These are phyloP conservation scores for Amphiura filiformis DNA, from an alignment of 35 echinoderm and acorn worm genomes.

Conservation along the genomic window DNA sequence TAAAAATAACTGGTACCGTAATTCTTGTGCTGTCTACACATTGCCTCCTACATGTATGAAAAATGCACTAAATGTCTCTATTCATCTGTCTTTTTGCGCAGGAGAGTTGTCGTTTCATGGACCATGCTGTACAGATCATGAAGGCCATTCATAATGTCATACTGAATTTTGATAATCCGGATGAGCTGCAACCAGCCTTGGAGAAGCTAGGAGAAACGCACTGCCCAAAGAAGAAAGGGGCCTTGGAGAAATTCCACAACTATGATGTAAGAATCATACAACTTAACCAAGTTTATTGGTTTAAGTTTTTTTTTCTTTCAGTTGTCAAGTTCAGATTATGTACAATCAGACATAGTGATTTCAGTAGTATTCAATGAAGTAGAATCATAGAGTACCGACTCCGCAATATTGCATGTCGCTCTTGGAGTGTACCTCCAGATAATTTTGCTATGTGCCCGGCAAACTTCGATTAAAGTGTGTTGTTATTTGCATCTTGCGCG, in stretches of 20 bases:
- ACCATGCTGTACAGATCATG: slow-evolving; percentile 89
- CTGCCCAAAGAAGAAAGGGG: slow-evolving; percentile 62
- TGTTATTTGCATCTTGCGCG: no score
- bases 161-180: slow-evolving; percentile 69
- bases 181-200: slow-evolving; percentile 52
- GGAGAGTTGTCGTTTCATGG: slow-evolving; percentile 96
- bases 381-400: no score
- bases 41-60: no score
- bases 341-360: neutral
- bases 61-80: neutral
- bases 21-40: no score
- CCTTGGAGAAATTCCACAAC: slow-evolving; percentile 54
- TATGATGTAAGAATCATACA: slow-evolving; percentile 85
- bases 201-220: slow-evolving; percentile 47
- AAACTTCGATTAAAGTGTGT: no score
- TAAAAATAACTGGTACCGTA: no score
- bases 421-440: no score
- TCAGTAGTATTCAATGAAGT: no score
- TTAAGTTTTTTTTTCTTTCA: neutral
- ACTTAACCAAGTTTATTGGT: no score
- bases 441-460: no score
- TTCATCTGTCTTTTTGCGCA: slow-evolving; percentile 4
- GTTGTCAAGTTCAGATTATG: neutral
- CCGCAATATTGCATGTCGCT: neutral
- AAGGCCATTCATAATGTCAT: slow-evolving; percentile 63